Evolutionary conservation across 92 coral and sea anemone species (phyloP), one percentile per base, ranked within the genome.

Genomic region (Paragorgia papillata): DNA sequence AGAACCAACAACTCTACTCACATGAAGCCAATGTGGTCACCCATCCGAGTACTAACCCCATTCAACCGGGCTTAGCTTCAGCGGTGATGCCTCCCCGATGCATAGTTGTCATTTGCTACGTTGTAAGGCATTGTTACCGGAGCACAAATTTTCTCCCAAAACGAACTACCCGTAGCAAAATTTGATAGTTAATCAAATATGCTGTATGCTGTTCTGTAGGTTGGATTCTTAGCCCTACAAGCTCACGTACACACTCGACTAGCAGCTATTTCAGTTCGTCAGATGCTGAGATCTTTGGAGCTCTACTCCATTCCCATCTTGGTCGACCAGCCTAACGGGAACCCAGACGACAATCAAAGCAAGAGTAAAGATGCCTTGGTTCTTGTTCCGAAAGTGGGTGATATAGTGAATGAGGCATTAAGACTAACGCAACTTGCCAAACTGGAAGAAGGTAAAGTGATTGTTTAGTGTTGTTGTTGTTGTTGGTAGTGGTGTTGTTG

Each of bases 361-460:
- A 68, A 88, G 24, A 79, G 68, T 15, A 79, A 74, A 40, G 49
- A 81, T 31, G 80, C 55, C 17, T 53, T 66, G n/a, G 76, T 61
- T 70, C 33, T 79, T 15, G 69, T 82, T 27, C 75, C 74, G 53
- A 70, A 85, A 14, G 84, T 87, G 1, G 85, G 84, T 15, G 64
- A 82, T 40, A 83, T 88, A 62, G 63, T 93, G 79, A 83, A 88
- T 39, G 90, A 88, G 54, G 90, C 96, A 0, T 20, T 87, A 57
- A 86, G 83, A 44, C 92, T 88, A 55, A 74, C 90, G 90, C 83
- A 90, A 50, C 89, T 90, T 48, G 85, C 90, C 12, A 74, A 79
- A 19, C 83, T 77, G 20, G 76, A 84, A 62, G 78, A 91, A 32
- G 97, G 97, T 93, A 50, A 1, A 28, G 60, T 34, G 3, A 17